Conservation (phyloP, 1,140 invertebrate species). For the Lamellibrachia luymesi region DNA sequence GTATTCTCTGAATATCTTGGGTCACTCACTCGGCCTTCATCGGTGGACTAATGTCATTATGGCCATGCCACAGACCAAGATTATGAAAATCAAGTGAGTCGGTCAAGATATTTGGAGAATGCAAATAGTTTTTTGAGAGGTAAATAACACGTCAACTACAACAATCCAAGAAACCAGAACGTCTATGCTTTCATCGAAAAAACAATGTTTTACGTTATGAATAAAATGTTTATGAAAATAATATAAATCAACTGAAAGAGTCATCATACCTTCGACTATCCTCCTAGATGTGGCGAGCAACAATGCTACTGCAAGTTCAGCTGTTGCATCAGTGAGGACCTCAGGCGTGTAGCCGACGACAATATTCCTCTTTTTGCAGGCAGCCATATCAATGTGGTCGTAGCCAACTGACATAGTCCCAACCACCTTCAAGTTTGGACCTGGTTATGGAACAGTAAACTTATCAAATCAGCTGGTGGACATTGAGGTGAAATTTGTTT, state of each 20-base stretch:
- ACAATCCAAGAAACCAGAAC: too few species aligned
- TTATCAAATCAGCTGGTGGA: too few species aligned
- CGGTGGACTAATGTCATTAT: too few species aligned
- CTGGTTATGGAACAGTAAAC: constrained; percentile 42
- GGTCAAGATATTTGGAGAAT: too few species aligned
- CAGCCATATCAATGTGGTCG: constrained; percentile 61
- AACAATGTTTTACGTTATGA: not conserved
- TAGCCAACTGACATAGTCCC: constrained; percentile 86
- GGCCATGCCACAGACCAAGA: too few species aligned
- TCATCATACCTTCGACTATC: constrained; percentile 71
- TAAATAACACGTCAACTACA: too few species aligned
- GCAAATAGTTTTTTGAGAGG: too few species aligned
- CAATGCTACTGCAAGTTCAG: constrained; percentile 81
- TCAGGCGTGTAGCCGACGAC: constrained; percentile 81
- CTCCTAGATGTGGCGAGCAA: constrained; percentile 77
- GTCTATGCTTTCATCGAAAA: not conserved
- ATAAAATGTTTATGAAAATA: not conserved
- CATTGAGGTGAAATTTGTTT: too few species aligned
- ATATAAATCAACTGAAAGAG: not conserved
- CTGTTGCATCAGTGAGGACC: constrained; percentile 86
- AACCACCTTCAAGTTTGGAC: constrained; percentile 77
- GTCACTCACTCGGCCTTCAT: too few species aligned
- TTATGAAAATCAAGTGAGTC: too few species aligned
- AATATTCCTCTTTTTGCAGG: constrained; percentile 55
- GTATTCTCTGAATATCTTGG: too few species aligned